Conservation (phyloP, 2,113 vertebrate species). For the Promerops cafer region DNA sequence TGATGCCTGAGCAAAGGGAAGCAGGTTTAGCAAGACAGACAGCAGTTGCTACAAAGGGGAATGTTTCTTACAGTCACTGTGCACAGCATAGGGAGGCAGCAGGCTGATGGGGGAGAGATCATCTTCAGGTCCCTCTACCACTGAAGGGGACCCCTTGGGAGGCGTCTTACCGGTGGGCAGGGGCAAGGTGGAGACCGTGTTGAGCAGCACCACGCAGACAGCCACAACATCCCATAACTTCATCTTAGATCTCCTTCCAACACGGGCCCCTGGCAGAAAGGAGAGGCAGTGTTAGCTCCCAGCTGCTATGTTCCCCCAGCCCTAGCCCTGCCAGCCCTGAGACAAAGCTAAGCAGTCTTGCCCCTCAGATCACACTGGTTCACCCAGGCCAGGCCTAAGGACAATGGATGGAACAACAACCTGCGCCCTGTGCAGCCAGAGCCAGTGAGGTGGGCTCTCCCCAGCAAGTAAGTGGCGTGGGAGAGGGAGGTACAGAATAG, state of each 20-base stretch:
- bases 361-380: background rate
- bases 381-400: background rate
- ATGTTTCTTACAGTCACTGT: slow-evolving; percentile 79
- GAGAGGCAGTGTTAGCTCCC: background rate
- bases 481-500: background rate
- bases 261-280: slow-evolving; percentile 79
- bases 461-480: accelerated
- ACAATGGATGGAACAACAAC: background rate
- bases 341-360: background rate
- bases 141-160: slow-evolving; percentile 75
- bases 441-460: accelerated
- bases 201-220: slow-evolving; percentile 97
- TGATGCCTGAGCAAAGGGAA: background rate
- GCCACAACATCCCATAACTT: slow-evolving; percentile 99
- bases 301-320: background rate
- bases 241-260: slow-evolving; percentile 98
- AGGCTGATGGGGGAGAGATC: slow-evolving; percentile 74
- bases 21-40: slow-evolving; percentile 23
- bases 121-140: slow-evolving; percentile 77
- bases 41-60: slow-evolving; percentile 55
- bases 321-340: background rate
- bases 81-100: slow-evolving; percentile 75
- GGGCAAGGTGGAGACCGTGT: slow-evolving; percentile 86
- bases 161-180: slow-evolving; percentile 88
- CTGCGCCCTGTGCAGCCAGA: background rate